Base-by-base conservation (phyloP, 92 coral and sea anemone species). In the Zoanthus gigantus region DNA sequence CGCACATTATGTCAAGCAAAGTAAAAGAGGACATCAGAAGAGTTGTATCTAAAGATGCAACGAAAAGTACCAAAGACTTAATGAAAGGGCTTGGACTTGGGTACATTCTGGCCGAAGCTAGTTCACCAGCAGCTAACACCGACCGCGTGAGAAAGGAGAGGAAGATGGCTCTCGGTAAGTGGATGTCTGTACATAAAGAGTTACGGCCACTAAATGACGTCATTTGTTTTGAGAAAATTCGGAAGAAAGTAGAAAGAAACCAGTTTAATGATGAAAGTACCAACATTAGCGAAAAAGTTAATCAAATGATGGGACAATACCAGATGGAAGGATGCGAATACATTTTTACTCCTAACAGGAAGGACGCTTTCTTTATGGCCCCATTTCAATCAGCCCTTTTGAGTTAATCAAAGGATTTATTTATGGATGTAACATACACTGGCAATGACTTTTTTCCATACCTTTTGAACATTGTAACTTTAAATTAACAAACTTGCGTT, bases 61-160 rank as follows among this genome's bases (percentile, higher is more conserved):
- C 89, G 47, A 88, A 82, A 45, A 91, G 80, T 6, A 91, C 94
- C 3, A 88, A 91, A 71, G 92, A 91, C 9, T 68, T 88, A 28
- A 82, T 77, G 87, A 91, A 88, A 67, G 94, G 94, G 5, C 58
- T 68, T 11, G 92, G 92, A 23, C 54, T 91, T 54, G 89, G 89
- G 50, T 91, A 83, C 54, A 83, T 91, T 1, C 94, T 90, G 50
- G 90, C 81, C 53, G 83, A 91, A 89, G 89, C 86, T 53, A 88
- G 86, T 72, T 60, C 92, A 84, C 79, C 92, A 0, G 90, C 94
- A 71, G 89, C 92, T 23, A 89, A 91, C 72, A 82, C 90, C 4
- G 87, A 88, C 77, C 76, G 92, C 31, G 89, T 91, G 28, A 86
- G 92, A 44, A 88, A 66, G 32, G 92, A 91, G 82, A 83, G 92